phyloP scores from a whole-genome alignment of 2,113 vertebrate species.

The Platysternon megacephalum region DNA sequence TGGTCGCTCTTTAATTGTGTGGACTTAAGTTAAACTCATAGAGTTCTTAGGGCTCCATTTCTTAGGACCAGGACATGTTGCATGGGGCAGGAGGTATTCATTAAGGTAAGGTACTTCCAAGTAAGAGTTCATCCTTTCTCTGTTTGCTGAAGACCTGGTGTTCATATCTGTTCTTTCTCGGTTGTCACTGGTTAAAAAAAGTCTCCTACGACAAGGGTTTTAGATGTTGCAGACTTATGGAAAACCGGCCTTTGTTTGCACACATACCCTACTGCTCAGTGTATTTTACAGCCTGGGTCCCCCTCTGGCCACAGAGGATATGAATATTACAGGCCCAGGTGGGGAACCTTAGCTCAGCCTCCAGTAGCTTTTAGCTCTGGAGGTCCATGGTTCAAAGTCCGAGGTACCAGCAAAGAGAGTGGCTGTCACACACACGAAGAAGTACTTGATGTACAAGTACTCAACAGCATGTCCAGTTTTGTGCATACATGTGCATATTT shows the following conservation, averaged over 20 bases:
- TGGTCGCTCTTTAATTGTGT: not conserved
- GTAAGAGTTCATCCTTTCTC: not conserved
- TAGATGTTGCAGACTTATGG: not conserved
- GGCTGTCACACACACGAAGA: not conserved
- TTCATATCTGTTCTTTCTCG: not conserved
- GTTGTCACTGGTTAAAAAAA: not conserved
- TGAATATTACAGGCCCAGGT: not conserved
- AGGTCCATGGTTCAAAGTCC: not conserved
- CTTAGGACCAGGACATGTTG: not conserved
- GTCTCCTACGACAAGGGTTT: not conserved
- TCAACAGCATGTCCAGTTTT: fast-evolving
- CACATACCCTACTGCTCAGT: not conserved
- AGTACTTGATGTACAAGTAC: not conserved
- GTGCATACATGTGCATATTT: not conserved
- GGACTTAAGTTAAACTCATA: not conserved
- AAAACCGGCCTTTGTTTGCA: not conserved
- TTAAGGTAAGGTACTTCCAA: not conserved
- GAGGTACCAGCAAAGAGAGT: not conserved
- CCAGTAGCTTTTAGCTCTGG: fast-evolving
- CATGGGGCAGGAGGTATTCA: not conserved
- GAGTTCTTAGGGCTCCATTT: not conserved
- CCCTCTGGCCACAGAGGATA: not conserved
- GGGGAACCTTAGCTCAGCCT: not conserved
- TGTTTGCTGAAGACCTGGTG: no score
- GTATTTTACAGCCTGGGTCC: not conserved